Evolutionary conservation across 2,797 vertebrate species (phyloP), one percentile per base, ranked within the genome.

Genomic region (Tauraco hartlaubi): DNA sequence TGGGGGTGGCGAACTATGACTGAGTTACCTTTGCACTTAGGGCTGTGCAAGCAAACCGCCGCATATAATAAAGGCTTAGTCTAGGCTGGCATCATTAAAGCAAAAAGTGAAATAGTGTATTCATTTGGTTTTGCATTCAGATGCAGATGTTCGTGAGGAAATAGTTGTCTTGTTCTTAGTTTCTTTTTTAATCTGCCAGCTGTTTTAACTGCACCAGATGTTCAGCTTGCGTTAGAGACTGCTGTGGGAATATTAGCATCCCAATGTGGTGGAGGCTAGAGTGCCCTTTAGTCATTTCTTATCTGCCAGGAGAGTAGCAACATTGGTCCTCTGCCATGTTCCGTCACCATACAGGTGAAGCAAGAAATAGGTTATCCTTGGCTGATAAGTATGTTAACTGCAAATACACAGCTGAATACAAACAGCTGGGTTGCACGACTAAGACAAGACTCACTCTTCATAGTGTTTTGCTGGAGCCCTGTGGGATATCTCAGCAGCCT

Each of bases 21-120:
- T 88, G 87, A 94, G 95, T 96, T 97, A 98, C 97, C 98, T 98
- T 98, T 98, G 96, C 96, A 95, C 95, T 98, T 98, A 88, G 93
- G 97, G 91, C 87, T 97, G 92, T 93, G 79, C 91, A 95, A 87
- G 78, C 85, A 91, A 92, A 81, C 58, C 37, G n/a, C 15, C 52
- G 67, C 2, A 4, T 84, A 95, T 96, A 96, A 94, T 86, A 95
- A 96, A 88, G 94, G 85, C 97, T 97, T 94, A 85, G 16, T 97
- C 78, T 89, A 82, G 88, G 91, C 95, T 96, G 95, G 79, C 67
- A 96, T 95, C 66, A 68, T 93, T 94, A 90, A 94, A 91, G 89
- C 92, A 88, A 77, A 95, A 95, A 95, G 61, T 91, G 67, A 96
- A 94, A 95, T 96, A 94, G 56, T 88, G 83, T 94, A 91, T 81